Evolutionary conservation across 2,797 vertebrate genomes (phyloP).

Genomic region (Arvicola amphibius): DNA sequence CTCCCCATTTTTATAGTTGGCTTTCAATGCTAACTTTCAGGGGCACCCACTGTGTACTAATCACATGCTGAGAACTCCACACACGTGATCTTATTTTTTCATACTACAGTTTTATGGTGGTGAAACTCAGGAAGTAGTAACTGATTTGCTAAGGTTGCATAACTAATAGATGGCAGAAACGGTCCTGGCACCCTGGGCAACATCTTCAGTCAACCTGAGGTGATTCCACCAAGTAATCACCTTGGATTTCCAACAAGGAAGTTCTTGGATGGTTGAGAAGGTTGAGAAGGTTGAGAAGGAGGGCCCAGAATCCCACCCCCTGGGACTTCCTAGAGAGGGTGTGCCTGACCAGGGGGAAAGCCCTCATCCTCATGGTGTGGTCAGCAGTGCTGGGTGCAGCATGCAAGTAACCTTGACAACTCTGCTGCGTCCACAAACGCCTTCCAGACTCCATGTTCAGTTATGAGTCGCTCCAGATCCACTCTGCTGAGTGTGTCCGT

Average conservation of each 20-base stretch:
- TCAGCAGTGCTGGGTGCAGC: not conserved
- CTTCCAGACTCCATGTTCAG: not conserved
- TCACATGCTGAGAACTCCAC: not conserved
- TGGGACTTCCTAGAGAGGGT: not conserved
- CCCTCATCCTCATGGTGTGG: too few relatives aligned
- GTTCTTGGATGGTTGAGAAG: not conserved
- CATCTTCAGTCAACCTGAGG: not conserved
- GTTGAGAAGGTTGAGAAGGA: not conserved
- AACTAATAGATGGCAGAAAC: not conserved
- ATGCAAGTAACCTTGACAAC: not conserved
- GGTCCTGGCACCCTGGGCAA: not conserved
- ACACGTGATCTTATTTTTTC: not conserved
- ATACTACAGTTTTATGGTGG: not conserved
- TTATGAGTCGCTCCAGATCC: not conserved
- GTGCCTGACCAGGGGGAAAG: not conserved
- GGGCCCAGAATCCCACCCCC: not conserved
- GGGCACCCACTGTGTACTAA: not conserved
- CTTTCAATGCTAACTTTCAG: not conserved
- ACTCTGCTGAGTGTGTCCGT: fast-evolving
- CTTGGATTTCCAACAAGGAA: too few relatives aligned
- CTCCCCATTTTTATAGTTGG: not conserved
- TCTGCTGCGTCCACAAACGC: not conserved
- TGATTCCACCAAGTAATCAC: fast-evolving
- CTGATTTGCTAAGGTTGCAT: not conserved
- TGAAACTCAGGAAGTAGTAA: not conserved